These are phyloP conservation scores for Sicus ferrugineus DNA, from an alignment of 2,888 invertebrate species.

Conservation along the genomic window DNA sequence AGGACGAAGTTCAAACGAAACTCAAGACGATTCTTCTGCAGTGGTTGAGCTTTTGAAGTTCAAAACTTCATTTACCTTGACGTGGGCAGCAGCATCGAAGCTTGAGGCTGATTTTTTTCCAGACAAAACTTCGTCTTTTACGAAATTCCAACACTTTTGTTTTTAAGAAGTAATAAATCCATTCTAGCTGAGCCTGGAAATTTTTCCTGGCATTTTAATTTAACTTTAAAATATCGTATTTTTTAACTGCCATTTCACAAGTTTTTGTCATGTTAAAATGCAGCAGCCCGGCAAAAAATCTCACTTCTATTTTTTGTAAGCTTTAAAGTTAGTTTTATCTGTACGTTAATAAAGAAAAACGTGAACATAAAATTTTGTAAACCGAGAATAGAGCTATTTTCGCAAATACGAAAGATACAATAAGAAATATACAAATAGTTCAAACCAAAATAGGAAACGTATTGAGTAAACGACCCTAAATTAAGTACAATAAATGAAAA, in stretches of 20 bases:
- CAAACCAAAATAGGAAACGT: not conserved
- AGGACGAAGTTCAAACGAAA: too few relatives aligned
- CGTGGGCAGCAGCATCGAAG: not conserved
- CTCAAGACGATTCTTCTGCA: not conserved
- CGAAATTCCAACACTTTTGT: too few relatives aligned
- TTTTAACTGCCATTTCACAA: slow-evolving; percentile 45
- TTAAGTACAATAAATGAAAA: not conserved
- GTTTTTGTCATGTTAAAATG: slow-evolving; percentile 22
- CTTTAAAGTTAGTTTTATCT: slow-evolving; percentile 2
- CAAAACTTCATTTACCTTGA: too few relatives aligned
- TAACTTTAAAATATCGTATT: slow-evolving; percentile 34
- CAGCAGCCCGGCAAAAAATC: not conserved
- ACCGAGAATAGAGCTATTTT: not conserved
- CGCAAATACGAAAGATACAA: slow-evolving; percentile 12
- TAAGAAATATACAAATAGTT: slow-evolving; percentile 29
- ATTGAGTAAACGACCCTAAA: not conserved
- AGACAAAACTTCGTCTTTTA: not conserved
- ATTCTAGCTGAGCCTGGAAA: too few relatives aligned
- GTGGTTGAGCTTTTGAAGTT: too few relatives aligned
- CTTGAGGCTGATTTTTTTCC: not conserved
- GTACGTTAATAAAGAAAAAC: not conserved
- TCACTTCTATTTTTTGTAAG: not conserved
- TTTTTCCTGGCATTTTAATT: slow-evolving; percentile 21
- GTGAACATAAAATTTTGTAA: not conserved
- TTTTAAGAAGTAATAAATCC: too few relatives aligned